phyloP scores from a whole-genome alignment of 2,888 invertebrate species.

The Clistopyga incitator region DNA sequence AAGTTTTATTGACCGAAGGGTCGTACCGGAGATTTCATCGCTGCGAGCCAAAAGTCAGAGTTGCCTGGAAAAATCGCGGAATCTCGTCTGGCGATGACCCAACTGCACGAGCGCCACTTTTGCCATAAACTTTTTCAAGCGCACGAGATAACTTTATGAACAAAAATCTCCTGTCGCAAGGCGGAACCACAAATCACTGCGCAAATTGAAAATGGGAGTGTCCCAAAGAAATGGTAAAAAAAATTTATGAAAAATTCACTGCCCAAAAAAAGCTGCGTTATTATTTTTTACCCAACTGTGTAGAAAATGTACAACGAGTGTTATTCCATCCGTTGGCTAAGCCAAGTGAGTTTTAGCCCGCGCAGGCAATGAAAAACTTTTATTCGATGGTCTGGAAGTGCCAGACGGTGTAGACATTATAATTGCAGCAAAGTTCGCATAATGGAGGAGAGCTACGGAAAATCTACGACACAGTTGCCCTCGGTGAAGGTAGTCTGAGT shows the following conservation, averaged over 20 bases:
- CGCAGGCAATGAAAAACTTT: conserved; percentile 14
- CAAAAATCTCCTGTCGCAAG: background rate
- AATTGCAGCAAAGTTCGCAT: conserved; percentile 10
- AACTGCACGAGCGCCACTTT: conserved; percentile 57
- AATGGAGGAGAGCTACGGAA: background rate
- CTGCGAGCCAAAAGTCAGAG: conserved; percentile 22
- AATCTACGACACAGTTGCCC: background rate
- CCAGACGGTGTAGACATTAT: background rate
- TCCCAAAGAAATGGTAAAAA: no score
- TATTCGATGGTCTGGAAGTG: background rate
- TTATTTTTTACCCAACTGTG: no score
- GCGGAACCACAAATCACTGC: background rate
- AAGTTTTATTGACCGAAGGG: conserved; percentile 34
- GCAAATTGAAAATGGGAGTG: no score
- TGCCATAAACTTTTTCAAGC: conserved; percentile 1
- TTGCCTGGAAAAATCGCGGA: conserved; percentile 47
- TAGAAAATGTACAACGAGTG: no score
- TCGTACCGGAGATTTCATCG: conserved; percentile 26
- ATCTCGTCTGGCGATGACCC: conserved; percentile 46
- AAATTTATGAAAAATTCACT: no score
- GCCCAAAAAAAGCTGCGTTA: no score
- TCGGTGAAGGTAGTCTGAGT: background rate
- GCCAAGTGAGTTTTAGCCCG: background rate
- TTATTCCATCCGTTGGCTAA: no score
- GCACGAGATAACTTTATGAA: conserved; percentile 28